Base-by-base conservation (phyloP, 1,140 invertebrate species). In the Zaprionus inermis region DNA sequence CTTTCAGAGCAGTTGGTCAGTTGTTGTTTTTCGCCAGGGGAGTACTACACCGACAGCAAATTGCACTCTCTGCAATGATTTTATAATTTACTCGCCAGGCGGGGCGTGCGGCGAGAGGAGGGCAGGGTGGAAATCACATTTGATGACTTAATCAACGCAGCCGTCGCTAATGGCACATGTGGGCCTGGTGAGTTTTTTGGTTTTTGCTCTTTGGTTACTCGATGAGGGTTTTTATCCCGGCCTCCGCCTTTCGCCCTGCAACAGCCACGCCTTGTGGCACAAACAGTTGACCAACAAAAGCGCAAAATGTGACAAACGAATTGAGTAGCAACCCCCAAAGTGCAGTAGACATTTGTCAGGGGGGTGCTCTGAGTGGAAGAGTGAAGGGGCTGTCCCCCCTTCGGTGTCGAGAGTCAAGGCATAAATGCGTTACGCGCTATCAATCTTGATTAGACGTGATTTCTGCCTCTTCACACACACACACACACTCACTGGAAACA, bases 391-490 rank as follows among this genome's bases (percentile, higher is more conserved):
- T 14, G 41, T 12, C 20, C 14, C 54, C 22, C 58, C 34, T 34
- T 14, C 51, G 38, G 73, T 67, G 76, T 74, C 71, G 77, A 79
- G 78, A 84, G 84, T 84, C 84, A 84, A 84, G 61, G 57, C 59
- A 59, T 89, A 84, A 88, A 88, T 80, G 80, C 82, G 86, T 90
- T 90, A 90, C 82, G 86, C 74, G 74, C 82, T 86, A 90, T 90
- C 86, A 90, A 90, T 90, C 86, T 90, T 90, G 86, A 90, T 90
- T 90, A 90, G 86, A 83, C 61, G 86, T 90, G 86, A 90, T 90
- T 90, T 88, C 63, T 72, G 76, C 61, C 84, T 55, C 38, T 84
- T 63, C 52, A 49, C 52, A 54, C 66, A 63, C 65, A n/a, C 41
- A 67, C 52, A 49, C 52, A 54, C 66, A 63, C 68, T 16, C 41